These are phyloP conservation scores for Melipona bicolor DNA, from an alignment of 2,888 invertebrate species.

Conservation along the genomic window DNA sequence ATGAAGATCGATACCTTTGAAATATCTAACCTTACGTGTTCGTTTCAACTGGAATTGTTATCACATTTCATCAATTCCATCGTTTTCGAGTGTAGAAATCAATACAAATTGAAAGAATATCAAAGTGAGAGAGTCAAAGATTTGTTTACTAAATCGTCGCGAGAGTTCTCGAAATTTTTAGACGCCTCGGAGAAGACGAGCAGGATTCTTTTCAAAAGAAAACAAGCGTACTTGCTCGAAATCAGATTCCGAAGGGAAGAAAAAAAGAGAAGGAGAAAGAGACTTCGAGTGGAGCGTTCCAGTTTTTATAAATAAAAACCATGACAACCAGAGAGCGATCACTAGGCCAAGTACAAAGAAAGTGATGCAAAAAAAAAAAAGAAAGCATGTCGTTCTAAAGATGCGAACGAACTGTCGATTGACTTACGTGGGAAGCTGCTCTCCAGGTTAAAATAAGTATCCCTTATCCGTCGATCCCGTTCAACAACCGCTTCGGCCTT, in stretches of 20 bases:
- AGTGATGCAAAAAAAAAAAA: constrained; percentile 8
- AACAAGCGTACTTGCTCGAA: no score
- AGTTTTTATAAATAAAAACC: constrained; percentile 31
- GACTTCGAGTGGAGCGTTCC: background rate
- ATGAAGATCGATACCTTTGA: no score
- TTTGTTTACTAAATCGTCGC: no score
- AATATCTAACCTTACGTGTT: no score
- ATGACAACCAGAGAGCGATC: background rate
- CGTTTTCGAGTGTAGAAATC: no score
- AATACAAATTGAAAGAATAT: no score
- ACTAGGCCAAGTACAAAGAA: constrained; percentile 32
- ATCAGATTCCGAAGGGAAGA: background rate
- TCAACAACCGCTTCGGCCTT: constrained; percentile 48
- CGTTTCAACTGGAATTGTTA: no score
- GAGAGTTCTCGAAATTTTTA: no score
- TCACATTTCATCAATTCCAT: no score
- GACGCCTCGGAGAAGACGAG: no score
- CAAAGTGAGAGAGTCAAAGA: no score
- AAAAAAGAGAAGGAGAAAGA: background rate
- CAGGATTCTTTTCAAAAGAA: no score
- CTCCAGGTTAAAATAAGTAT: constrained; percentile 51
- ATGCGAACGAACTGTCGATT: constrained; percentile 36
- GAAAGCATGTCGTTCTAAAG: constrained; percentile 19
- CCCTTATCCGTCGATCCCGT: constrained; percentile 32
- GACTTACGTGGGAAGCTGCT: constrained; percentile 33